Evolutionary conservation across 64 coral and sea anemone species (phyloP).

Genomic region (Stylophora pistillata): DNA sequence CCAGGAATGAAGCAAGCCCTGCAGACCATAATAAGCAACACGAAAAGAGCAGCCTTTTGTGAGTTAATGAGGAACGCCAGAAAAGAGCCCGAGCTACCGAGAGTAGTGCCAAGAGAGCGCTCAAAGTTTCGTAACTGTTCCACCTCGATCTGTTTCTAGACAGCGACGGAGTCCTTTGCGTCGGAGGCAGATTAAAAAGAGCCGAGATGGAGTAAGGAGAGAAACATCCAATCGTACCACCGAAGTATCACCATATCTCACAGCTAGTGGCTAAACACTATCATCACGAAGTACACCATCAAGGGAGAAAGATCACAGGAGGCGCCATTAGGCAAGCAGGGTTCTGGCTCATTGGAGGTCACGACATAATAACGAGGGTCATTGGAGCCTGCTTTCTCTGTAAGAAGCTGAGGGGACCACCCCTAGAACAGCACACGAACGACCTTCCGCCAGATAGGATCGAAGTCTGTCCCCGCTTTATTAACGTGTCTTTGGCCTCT

Average conservation of each 20-base stretch:
- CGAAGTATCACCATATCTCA: slow-evolving; percentile 31
- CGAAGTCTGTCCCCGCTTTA: not conserved
- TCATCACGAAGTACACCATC: slow-evolving; percentile 30
- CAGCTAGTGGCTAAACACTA: slow-evolving; percentile 26
- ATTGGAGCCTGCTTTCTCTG: too few species aligned
- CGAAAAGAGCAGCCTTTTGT: not conserved
- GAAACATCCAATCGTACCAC: slow-evolving; percentile 31
- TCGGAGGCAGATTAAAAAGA: slow-evolving; percentile 45
- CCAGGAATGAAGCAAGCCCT: not conserved
- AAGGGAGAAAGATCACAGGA: slow-evolving; percentile 2
- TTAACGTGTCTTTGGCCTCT: not conserved
- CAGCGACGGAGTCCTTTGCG: slow-evolving; percentile 6
- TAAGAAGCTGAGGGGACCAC: not conserved
- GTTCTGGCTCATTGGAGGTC: slow-evolving; percentile 28
- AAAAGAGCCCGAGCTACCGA: not conserved
- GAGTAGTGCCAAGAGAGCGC: not conserved
- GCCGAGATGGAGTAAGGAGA: slow-evolving; percentile 29
- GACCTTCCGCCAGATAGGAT: not conserved
- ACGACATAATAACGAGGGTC: not conserved
- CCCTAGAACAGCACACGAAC: not conserved
- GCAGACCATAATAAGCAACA: not conserved
- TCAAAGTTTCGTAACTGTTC: slow-evolving; percentile 6
- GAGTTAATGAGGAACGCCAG: not conserved
- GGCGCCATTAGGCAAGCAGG: slow-evolving; percentile 3
- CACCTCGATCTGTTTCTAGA: slow-evolving; percentile 45